Evolutionary conservation across 2,888 invertebrate genomes (phyloP).

Genomic region (Luffia ferchaultella): DNA sequence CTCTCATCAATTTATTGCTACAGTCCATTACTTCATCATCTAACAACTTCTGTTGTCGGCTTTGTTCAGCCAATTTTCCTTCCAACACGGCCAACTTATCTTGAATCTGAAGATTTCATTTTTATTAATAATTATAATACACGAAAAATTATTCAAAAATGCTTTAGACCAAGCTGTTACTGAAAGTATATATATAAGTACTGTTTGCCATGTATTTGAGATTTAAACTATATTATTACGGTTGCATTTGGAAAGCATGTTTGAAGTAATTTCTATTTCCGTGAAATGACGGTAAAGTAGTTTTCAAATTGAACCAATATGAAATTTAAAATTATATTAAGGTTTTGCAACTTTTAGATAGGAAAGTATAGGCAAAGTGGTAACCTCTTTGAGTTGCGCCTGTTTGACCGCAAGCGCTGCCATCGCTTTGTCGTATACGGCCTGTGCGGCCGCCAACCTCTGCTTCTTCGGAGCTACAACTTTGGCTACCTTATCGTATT

Average conservation of each 20-base stretch:
- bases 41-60: slow-evolving; percentile 72
- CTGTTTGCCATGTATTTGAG: too few relatives aligned
- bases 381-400: slow-evolving; percentile 75
- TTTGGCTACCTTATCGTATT: slow-evolving; percentile 93
- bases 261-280: too few relatives aligned
- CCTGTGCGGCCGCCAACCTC: slow-evolving; percentile 88
- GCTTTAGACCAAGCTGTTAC: too few relatives aligned
- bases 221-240: neutral
- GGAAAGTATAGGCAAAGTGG: too few relatives aligned
- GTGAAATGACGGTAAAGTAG: too few relatives aligned
- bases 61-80: slow-evolving; percentile 73
- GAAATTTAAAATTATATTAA: too few relatives aligned
- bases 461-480: slow-evolving; percentile 93
- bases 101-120: slow-evolving; percentile 41
- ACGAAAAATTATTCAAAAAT: too few relatives aligned
- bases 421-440: slow-evolving; percentile 77
- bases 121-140: too few relatives aligned
- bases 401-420: slow-evolving; percentile 80
- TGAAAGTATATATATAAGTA: too few relatives aligned
- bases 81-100: slow-evolving; percentile 76
- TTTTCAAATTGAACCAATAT: too few relatives aligned
- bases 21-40: slow-evolving; percentile 89
- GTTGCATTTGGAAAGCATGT: neutral
- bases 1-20: slow-evolving; percentile 86
- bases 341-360: too few relatives aligned